phyloP scores from a whole-genome alignment of 2,888 invertebrate species.

The Acrocera orbiculus region DNA sequence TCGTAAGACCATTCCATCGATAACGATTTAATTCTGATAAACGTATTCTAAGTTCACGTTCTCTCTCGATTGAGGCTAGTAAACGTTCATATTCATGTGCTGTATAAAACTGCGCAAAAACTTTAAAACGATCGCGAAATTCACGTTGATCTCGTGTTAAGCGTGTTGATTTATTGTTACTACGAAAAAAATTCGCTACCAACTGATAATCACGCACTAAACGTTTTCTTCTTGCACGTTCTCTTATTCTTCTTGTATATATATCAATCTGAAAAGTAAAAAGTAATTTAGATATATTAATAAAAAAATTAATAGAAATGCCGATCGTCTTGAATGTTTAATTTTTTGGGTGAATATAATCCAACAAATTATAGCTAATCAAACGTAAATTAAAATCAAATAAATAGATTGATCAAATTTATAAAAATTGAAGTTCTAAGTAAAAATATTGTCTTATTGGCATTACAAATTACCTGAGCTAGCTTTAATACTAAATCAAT shows the following conservation, averaged over 20 bases:
- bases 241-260: conserved; percentile 66
- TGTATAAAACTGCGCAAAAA: conserved; percentile 77
- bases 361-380: too few species aligned
- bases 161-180: conserved; percentile 32
- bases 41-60: conserved; percentile 66
- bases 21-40: conserved; percentile 69
- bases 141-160: conserved; percentile 34
- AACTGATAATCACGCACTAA: conserved; percentile 81
- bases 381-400: too few species aligned
- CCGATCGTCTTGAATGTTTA: too few species aligned
- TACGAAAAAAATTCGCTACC: conserved; percentile 65
- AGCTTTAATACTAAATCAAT: conserved; percentile 77
- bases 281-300: too few species aligned
- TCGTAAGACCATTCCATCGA: conserved; percentile 68
- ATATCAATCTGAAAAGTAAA: conserved; percentile 65
- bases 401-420: too few species aligned
- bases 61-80: conserved; percentile 59
- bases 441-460: too few species aligned
- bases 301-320: too few species aligned
- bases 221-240: conserved; percentile 74
- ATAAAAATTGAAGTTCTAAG: too few species aligned
- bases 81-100: conserved; percentile 69
- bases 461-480: conserved; percentile 52
- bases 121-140: conserved; percentile 66
- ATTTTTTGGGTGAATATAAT: too few species aligned